Conservation (phyloP, 2,797 vertebrate genomes). For the Xenops minutus region DNA sequence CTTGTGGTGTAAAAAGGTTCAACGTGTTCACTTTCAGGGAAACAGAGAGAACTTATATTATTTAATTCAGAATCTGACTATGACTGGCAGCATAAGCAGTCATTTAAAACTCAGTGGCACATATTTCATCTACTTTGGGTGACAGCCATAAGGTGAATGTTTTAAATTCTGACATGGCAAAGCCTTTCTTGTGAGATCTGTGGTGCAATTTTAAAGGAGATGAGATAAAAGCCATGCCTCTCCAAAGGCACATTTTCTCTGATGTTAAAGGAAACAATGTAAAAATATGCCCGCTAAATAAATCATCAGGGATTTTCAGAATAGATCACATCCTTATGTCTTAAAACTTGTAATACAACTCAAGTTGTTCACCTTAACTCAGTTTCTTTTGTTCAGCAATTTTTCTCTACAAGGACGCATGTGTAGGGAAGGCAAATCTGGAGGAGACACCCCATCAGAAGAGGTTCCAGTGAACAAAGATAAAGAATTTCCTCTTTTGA, state of each 20-base stretch:
- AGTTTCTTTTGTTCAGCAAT: conserved; percentile 46
- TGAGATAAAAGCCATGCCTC: conserved; percentile 33
- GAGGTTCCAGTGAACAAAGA: not conserved
- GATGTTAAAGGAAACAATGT: conserved; percentile 63
- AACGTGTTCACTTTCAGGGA: not conserved
- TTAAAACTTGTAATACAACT: conserved; percentile 55
- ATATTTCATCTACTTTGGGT: conserved; percentile 30
- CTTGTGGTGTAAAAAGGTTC: not conserved
- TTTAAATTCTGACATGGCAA: conserved; percentile 41
- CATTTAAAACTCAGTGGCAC: conserved; percentile 13
- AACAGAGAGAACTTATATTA: not conserved
- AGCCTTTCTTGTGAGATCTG: conserved; percentile 43
- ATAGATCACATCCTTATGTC: conserved; percentile 18
- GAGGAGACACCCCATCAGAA: not conserved
- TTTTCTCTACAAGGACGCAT: not conserved
- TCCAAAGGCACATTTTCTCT: conserved; percentile 50
- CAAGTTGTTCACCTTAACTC: conserved; percentile 27
- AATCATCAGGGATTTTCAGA: conserved; percentile 58
- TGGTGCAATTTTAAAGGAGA: conserved; percentile 40
- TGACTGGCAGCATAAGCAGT: conserved; percentile 21
- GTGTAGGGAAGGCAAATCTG: not conserved
- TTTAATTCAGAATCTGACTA: not conserved
- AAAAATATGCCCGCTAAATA: conserved; percentile 65
- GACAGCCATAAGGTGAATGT: conserved; percentile 29
- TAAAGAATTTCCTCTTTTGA: not conserved